Conservation (phyloP, 2,113 vertebrate genomes). For the Motacilla tschutschensis region DNA sequence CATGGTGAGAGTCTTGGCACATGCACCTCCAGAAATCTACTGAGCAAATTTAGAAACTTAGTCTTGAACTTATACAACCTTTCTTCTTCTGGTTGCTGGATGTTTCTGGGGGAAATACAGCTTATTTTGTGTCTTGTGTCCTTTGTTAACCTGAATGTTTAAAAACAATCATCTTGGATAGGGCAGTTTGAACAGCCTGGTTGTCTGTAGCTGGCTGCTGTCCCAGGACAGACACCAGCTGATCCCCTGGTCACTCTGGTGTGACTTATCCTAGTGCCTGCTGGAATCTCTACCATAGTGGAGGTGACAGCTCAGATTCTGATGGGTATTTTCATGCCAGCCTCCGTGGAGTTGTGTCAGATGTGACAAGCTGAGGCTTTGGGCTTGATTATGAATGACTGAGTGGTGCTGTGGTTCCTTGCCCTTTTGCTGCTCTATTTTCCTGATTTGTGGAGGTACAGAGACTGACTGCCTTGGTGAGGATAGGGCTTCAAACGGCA, state of each 20-base stretch:
- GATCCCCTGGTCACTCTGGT: not conserved
- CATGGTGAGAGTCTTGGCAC: not conserved
- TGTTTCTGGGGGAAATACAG: not conserved
- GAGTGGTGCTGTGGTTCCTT: not conserved
- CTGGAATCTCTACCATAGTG: not conserved
- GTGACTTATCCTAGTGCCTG: not conserved
- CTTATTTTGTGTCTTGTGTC: not conserved
- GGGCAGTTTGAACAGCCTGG: not conserved
- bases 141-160: not conserved
- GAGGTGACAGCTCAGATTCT: not conserved
- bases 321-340: not conserved
- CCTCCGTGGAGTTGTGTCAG: not conserved
- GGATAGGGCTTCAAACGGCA: not conserved
- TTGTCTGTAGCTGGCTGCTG: not conserved
- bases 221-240: not conserved
- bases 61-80: not conserved
- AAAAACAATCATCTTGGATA: rapidly evolving
- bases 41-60: not conserved
- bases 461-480: not conserved
- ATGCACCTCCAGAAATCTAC: not conserved
- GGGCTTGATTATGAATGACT: not conserved
- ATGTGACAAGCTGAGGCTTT: not conserved
- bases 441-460: not conserved
- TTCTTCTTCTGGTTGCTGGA: not conserved
- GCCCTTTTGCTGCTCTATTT: not conserved